Percentiles rank a stretch among this genome's conserved stretches.
Evolutionary conservation across 1,140 invertebrate species (phyloP).

Genomic region (Aphidius ervi): DNA sequence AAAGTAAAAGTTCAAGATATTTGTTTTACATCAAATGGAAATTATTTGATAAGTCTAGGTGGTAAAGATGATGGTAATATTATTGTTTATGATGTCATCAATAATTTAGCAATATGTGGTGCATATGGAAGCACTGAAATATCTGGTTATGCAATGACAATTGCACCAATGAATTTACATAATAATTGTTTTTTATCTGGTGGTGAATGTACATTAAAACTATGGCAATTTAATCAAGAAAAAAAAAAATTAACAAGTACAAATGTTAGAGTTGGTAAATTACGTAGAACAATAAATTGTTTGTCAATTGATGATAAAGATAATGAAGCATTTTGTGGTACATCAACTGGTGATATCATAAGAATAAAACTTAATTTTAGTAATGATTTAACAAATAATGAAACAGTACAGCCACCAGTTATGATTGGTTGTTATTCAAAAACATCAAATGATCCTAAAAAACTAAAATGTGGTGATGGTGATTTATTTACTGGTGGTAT

Average conservation of each 20-base stretch:
- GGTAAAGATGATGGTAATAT: conserved; percentile 84
- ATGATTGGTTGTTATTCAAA: conserved; percentile 70
- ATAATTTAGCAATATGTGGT: conserved; percentile 62
- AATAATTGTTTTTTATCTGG: conserved; percentile 65
- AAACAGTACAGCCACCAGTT: conserved; percentile 55
- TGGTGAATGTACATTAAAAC: conserved; percentile 65
- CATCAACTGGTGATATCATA: conserved; percentile 70
- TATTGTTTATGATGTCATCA: conserved; percentile 69
- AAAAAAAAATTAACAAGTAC: conserved; percentile 66
- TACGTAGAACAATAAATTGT: conserved; percentile 64
- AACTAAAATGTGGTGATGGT: conserved; percentile 42
- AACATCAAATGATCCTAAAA: conserved; percentile 45
- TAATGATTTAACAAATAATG: conserved; percentile 53
- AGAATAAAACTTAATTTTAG: conserved; percentile 63
- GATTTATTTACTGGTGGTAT: conserved; percentile 60
- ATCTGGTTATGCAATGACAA: conserved; percentile 61
- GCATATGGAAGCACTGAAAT: conserved; percentile 61
- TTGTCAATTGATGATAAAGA: conserved; percentile 64
- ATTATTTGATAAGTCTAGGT: conserved; percentile 79
- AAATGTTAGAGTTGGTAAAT: conserved; percentile 68
- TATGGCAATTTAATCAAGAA: conserved; percentile 74
- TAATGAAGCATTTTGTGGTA: conserved; percentile 76
- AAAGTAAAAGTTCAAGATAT: conserved; percentile 81
- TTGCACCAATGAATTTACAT: conserved; percentile 57
- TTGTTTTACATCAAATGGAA: conserved; percentile 74